Conservation (phyloP, 2,113 vertebrate species). For the Cnemophilus loriae region DNA sequence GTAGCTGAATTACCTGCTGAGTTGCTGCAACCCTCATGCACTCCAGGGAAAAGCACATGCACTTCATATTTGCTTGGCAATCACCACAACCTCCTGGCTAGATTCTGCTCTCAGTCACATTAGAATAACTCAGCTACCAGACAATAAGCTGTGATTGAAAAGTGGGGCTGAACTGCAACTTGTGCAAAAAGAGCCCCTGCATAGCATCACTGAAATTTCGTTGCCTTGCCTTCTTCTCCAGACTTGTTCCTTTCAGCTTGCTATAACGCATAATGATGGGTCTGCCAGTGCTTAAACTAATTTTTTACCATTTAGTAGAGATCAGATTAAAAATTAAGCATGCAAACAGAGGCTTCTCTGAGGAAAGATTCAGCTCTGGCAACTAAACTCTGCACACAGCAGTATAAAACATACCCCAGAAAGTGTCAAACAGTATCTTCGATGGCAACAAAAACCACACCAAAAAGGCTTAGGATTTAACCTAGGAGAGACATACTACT, state of each 20-base stretch:
- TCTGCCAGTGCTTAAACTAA: not conserved
- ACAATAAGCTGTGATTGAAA: not conserved
- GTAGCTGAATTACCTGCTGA: not conserved
- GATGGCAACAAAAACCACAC: not conserved
- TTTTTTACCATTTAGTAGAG: not conserved
- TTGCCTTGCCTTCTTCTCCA: not conserved
- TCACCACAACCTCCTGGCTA: not conserved
- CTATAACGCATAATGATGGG: not conserved
- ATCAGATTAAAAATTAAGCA: slow-evolving; percentile 30
- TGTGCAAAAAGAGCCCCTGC: not conserved
- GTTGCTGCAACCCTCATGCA: not conserved
- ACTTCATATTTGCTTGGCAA: not conserved
- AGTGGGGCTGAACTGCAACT: not conserved
- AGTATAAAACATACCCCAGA: not conserved
- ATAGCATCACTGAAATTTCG: not conserved
- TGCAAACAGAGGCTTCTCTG: not conserved
- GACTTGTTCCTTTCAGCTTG: not conserved
- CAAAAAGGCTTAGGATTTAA: not conserved
- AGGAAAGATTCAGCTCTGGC: not conserved
- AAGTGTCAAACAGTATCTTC: not conserved
- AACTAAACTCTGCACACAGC: not conserved
- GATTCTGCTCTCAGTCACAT: not conserved
- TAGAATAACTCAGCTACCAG: not conserved
- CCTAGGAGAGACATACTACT: not conserved
- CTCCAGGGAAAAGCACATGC: not conserved